Conservation (phyloP, 2,113 vertebrate genomes). For the Anarrhichthys ocellatus region DNA sequence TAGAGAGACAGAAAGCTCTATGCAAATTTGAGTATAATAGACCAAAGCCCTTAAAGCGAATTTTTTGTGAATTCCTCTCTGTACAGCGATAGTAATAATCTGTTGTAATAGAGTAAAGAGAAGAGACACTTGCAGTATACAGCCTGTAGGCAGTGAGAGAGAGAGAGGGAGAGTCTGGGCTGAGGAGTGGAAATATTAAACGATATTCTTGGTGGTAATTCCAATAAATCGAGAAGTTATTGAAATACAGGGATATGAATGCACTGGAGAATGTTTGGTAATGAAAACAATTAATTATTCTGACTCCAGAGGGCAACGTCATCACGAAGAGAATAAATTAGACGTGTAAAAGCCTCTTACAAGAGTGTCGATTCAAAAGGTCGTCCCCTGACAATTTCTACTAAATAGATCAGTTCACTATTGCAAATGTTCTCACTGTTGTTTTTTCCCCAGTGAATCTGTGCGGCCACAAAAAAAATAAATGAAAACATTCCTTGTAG, state of each 20-base stretch:
- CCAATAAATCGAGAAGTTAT: constrained; percentile 60
- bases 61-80: constrained; percentile 32
- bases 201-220: constrained; percentile 61
- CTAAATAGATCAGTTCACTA: constrained; percentile 58
- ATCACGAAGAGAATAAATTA: constrained; percentile 65
- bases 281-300: constrained; percentile 81
- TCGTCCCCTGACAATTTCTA: constrained; percentile 49
- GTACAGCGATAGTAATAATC: neutral
- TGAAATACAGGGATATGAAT: constrained; percentile 65
- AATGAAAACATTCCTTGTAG: constrained; percentile 15
- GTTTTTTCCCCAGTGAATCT: constrained; percentile 2
- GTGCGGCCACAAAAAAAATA: constrained; percentile 18
- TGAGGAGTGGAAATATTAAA: constrained; percentile 49
- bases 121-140: constrained; percentile 35
- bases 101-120: constrained; percentile 12
- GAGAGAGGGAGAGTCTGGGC: constrained; percentile 12
- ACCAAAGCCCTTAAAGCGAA: neutral
- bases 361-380: constrained; percentile 49
- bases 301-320: constrained; percentile 63
- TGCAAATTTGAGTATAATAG: constrained; percentile 15
- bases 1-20: neutral
- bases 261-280: constrained; percentile 68
- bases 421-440: constrained; percentile 37
- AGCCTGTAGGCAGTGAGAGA: constrained; percentile 34
- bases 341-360: constrained; percentile 38